These are phyloP conservation scores for Perithous albicinctus DNA, from an alignment of 2,888 invertebrate genomes.

Conservation along the genomic window DNA sequence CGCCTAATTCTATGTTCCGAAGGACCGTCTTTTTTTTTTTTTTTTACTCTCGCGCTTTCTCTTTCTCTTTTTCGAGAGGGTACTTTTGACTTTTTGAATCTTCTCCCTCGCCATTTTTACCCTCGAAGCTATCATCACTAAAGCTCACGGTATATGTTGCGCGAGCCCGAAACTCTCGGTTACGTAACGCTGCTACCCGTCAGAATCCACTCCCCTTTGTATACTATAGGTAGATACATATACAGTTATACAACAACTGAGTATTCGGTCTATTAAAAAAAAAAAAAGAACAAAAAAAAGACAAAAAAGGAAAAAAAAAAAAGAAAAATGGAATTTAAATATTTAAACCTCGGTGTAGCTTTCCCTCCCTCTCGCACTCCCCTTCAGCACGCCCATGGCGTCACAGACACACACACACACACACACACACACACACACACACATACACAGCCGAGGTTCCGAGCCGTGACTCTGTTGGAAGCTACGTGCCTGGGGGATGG, in stretches of 20 bases:
- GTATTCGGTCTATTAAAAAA: conserved; percentile 72
- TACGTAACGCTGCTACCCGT: neutral
- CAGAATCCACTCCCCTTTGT: conserved; percentile 1
- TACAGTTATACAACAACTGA: conserved; percentile 27
- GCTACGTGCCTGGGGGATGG: conserved; percentile 50
- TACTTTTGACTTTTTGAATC: conserved; percentile 30
- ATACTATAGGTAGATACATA: neutral
- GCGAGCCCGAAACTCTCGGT: neutral
- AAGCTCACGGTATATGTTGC: neutral
- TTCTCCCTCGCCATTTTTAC: neutral
- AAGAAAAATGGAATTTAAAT: conserved; percentile 79
- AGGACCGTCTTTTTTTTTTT: conserved; percentile 41
- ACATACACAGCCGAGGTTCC: neutral
- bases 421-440: neutral
- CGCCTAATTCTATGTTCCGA: conserved; percentile 34
- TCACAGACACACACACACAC: conserved; percentile 12
- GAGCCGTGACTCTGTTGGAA: conserved; percentile 69
- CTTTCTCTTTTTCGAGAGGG: conserved; percentile 6
- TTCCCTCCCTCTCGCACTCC: conserved; percentile 26
- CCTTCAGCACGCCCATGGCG: neutral
- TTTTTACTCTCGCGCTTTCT: conserved; percentile 25
- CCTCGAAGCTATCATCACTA: neutral
- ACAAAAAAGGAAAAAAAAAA: no score
- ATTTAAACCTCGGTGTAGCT: conserved; percentile 71
- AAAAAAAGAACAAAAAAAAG: no score